phyloP scores from a whole-genome alignment of 2,113 vertebrate genomes.

The Calyptomena viridis region DNA sequence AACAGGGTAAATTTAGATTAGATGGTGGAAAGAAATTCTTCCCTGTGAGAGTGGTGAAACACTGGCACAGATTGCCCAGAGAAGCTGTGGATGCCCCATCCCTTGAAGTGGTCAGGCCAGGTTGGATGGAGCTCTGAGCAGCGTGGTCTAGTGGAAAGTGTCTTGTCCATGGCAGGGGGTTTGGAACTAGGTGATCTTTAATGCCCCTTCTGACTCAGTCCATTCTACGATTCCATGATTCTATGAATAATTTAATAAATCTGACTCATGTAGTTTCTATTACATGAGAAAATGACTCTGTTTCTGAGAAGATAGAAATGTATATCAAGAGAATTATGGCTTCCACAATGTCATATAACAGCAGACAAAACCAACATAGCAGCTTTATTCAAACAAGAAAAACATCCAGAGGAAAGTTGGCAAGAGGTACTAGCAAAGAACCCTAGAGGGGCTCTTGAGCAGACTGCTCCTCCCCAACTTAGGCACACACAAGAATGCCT shows the following conservation, averaged over 20 bases:
- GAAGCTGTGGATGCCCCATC: background rate
- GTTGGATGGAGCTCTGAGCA: background rate
- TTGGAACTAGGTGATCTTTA: background rate
- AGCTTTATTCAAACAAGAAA: constrained; percentile 24
- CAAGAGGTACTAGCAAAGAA: background rate
- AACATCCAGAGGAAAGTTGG: background rate
- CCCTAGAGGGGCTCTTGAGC: background rate
- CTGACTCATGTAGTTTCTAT: background rate
- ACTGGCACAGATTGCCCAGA: background rate
- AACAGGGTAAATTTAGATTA: background rate
- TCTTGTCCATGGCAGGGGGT: background rate
- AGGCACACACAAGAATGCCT: background rate
- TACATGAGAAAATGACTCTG: background rate
- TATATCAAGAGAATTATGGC: background rate
- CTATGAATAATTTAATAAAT: background rate
- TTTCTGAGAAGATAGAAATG: background rate
- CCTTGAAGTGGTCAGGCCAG: background rate
- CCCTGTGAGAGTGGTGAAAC: background rate
- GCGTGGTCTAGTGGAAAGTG: background rate
- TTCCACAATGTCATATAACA: background rate
- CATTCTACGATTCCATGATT: background rate
- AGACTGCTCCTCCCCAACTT: background rate
- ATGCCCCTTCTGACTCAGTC: background rate
- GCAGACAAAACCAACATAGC: background rate
- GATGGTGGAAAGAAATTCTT: background rate